Base-by-base conservation (phyloP, 2,888 invertebrate genomes). In the Labia minor region DNA sequence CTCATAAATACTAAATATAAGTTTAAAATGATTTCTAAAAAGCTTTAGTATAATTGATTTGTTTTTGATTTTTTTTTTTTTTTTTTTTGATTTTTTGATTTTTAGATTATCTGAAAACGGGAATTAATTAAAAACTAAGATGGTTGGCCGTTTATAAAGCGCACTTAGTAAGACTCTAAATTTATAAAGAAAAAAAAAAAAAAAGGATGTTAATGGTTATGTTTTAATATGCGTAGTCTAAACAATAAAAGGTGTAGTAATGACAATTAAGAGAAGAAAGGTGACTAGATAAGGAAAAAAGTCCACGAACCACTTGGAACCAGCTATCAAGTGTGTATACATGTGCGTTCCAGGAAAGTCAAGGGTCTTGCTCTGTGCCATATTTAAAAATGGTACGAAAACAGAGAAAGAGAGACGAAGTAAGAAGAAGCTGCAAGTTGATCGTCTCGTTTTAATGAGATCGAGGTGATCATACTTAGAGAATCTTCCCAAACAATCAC, bases 301-400 rank as follows among this genome's bases (percentile, higher is more conserved):
- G 4, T 49, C 49, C 49, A 49, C 49, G 49, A 49, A 49, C 49
- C 49, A 49, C 49, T 49, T 49, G 49, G 49, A 49, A 49, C 49
- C 49, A 49, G 49, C 49, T 49, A 49, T 49, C 49, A 49, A 49
- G 49, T 49, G 49, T 49, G 49, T 49, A 49, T 49, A 49, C 49
- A 49, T 49, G 49, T 49, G 49, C 49, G 49, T 49, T 49, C 49
- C 49, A 49, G 49, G 49, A 49, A n/a, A 49, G 2, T 49, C 49
- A 49, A 49, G 49, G 49, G 49, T 49, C 16, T 49, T 49, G 49
- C 49, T 49, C 16, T 49, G 49, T 49, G 49, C 49, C 49, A 49
- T 49, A 16, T 49, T 49, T 3, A 49, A 49, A 49, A 49, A 49
- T 49, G 49, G 49, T 49, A 49, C 49, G 49, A 49, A 49, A 49